Evolutionary conservation across 2,888 invertebrate species (phyloP), one percentile per base, ranked within the genome.

Genomic region (Xestia ashworthii): DNA sequence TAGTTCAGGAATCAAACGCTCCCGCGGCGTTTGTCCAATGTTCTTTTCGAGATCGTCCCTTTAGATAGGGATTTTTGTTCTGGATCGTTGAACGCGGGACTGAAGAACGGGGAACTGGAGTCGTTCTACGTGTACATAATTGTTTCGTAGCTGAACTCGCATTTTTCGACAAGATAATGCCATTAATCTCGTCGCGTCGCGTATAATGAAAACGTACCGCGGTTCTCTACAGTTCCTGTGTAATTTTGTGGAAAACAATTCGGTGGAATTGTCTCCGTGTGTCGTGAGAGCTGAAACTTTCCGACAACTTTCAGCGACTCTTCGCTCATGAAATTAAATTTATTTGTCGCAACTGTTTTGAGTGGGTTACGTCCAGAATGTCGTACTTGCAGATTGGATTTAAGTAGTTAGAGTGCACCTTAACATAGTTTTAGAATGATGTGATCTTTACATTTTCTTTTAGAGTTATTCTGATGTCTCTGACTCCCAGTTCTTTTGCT

Each of bases 1-100:
- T 96, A 95, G 94, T 96, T 94, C 93, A 95, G 92, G 91, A 94
- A 93, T 95, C 95, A 96, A 95, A 95, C 92, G 93, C 83, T 93
- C 93, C 94, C 89, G 89, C 87, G 93, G 92, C 90, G 88, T 87
- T 84, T 82, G 89, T 88, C 89, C 93, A 88, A 91, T 92, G 92
- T 91, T 92, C 92, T 91, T 89, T 91, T 86, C 78, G 87, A 87
- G 88, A 90, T 88, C 87, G 89, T 91, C 92, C 92, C 92, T 91
- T 89, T 91, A 91, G 91, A 91, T 91, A 90, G 90, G 91, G 92
- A 91, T 91, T 91, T 93, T 89, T 80, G 90, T 90, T 90, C 89
- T 89, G 91, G 92, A 90, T 92, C 93, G 93, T 93, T 94, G 92
- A 87, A 82, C 87, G 74, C 83, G 84, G 82, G 71, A 81, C 87